Evolutionary conservation across 1,140 invertebrate genomes (phyloP).

Genomic region (Pseudoatta argentina): DNA sequence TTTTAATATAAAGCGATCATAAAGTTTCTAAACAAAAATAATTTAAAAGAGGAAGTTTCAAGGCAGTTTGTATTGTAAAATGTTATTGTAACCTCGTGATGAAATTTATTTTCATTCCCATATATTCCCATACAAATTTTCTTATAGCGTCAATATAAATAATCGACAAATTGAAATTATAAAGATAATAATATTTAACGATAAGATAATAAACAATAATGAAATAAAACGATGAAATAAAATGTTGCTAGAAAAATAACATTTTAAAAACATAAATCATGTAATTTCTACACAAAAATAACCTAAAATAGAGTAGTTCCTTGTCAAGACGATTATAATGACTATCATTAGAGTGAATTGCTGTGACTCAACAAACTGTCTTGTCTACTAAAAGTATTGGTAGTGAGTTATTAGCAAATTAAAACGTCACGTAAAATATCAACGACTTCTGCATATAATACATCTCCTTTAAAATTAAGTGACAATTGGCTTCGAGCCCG

Average conservation of each 20-base stretch:
- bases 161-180: background rate
- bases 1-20: background rate
- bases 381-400: background rate
- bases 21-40: background rate
- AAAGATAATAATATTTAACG: constrained; percentile 5
- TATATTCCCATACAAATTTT: background rate
- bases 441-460: background rate
- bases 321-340: no score
- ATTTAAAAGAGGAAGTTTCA: background rate
- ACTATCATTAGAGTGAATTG: background rate
- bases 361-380: background rate
- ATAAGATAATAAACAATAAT: background rate
- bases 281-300: background rate
- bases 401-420: background rate
- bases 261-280: background rate
- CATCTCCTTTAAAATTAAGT: constrained; percentile 8
- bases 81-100: background rate
- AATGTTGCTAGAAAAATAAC: background rate
- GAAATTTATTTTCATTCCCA: background rate
- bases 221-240: background rate
- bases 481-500: background rate
- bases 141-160: background rate
- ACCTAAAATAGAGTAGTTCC: background rate
- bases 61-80: background rate
- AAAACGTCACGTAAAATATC: background rate